phyloP scores from a whole-genome alignment of 2,797 vertebrate genomes.

The Todus mexicanus region DNA sequence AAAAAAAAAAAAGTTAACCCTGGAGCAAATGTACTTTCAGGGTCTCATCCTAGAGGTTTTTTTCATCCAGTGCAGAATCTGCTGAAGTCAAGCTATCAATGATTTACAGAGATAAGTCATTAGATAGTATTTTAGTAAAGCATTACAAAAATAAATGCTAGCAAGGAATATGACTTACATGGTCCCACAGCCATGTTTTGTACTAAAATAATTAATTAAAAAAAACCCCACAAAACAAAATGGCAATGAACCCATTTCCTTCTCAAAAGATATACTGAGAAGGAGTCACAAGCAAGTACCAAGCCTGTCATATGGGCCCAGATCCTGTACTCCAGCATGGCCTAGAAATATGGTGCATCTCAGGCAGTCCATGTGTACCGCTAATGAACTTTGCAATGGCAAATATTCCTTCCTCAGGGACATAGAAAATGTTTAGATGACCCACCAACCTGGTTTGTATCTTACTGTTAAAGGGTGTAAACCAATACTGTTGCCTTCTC shows the following conservation, averaged over 20 bases:
- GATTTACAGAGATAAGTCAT: neutral
- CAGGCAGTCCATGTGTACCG: neutral
- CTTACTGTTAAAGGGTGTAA: neutral
- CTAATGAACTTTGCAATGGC: neutral
- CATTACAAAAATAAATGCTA: neutral
- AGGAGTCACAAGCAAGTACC: neutral
- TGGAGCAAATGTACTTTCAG: neutral
- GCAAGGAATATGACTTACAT: neutral
- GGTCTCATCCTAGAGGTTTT: neutral
- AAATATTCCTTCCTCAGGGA: neutral
- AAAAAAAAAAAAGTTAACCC: neutral
- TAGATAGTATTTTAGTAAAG: neutral
- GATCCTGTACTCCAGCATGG: neutral
- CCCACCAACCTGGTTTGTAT: neutral
- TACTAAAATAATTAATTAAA: neutral
- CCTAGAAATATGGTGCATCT: neutral
- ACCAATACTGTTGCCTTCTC: neutral
- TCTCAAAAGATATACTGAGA: neutral
- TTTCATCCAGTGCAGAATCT: neutral
- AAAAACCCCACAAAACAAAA: neutral
- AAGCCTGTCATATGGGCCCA: neutral
- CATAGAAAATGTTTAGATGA: neutral
- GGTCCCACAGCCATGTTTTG: neutral
- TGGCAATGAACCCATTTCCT: neutral
- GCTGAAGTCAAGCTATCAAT: neutral